These are phyloP conservation scores for Amphipoea lucens DNA, from an alignment of 2,888 invertebrate genomes.

Conservation along the genomic window DNA sequence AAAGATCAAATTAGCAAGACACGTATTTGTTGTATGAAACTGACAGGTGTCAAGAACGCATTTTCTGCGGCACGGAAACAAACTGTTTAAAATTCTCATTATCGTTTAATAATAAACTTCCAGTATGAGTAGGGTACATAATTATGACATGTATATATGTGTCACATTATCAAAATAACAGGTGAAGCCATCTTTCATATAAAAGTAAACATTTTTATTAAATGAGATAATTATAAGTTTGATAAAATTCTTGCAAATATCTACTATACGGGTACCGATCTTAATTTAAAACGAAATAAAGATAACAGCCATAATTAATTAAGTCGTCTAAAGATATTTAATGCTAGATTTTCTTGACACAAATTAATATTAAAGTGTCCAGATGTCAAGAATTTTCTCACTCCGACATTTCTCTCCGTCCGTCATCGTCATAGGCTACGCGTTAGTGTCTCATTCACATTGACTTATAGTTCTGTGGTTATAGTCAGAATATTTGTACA, in stretches of 20 bases:
- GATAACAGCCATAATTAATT: constrained; percentile 41
- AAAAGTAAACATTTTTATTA: not conserved
- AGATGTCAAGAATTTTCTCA: constrained; percentile 29
- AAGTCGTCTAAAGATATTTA: constrained; percentile 42
- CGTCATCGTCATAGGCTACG: constrained; percentile 19
- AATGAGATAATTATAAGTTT: not conserved
- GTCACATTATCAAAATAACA: not conserved
- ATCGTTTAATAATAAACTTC: not conserved
- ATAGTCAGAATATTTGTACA: constrained; percentile 11
- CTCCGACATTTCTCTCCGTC: constrained; percentile 31
- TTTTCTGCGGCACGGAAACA: not conserved
- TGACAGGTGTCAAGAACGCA: not conserved
- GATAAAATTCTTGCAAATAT: not conserved
- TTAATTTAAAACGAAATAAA: constrained; percentile 16
- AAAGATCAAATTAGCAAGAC: not conserved
- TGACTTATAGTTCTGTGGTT: too few relatives aligned
- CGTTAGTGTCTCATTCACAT: constrained; percentile 8
- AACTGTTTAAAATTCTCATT: not conserved
- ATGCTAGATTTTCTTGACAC: constrained; percentile 50
- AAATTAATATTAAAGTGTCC: constrained; percentile 55
- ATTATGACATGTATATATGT: too few relatives aligned
- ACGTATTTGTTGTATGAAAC: not conserved
- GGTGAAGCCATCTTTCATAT: constrained; percentile 3
- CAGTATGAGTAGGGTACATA: not conserved
- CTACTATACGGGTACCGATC: not conserved